Base-by-base conservation (phyloP, 2,113 vertebrate species). In the Antigone vipio region DNA sequence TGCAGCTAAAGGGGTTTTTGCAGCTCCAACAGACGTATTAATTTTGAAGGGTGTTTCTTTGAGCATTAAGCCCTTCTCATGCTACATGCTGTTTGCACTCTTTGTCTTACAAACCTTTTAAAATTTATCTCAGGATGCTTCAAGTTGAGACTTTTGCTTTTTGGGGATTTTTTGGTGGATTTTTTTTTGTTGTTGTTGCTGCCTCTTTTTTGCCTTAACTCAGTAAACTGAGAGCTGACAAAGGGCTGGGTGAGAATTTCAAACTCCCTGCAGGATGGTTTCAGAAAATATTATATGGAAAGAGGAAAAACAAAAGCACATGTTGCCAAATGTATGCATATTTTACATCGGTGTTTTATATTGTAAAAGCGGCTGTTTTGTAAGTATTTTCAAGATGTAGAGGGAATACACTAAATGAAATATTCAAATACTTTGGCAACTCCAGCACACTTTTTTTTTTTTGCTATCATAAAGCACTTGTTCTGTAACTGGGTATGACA, bases 41-140 rank as follows among this genome's bases (percentile, higher is more conserved):
- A 89, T 96, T 96, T 94, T 94, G 85, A 97, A 95, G 88, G 60
- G 27, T 93, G 68, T 87, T 96, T 86, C 90, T 95, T 67, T 91
- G 91, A 84, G 50, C 69, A 59, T 77, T 95, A 93, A 91, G 80
- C 93, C 85, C 93, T 90, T 95, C 85, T 96, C 66, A 68, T 91
- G 88, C 86, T 94, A 59, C 88, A 40, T 35, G 72, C 85, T 94
- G 83, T 92, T 92, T 81, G 88, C 62, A 21, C 35, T 89, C 91
- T 93, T 96, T 96, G 91, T 92, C 83, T 93, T 89, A 88, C 72
- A 95, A 76, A 84, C 76, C 56, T 89, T 88, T 85, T 62, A 89
- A 86, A 94, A 75, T 84, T 68, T 94, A 95, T 92, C 83, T 91
- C 83, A 85, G 91, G 86, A 86, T 1, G 4, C 38, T 94, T 92